Base-by-base conservation (phyloP, 2,113 vertebrate genomes). In the Periophthalmodon schlosseri region DNA sequence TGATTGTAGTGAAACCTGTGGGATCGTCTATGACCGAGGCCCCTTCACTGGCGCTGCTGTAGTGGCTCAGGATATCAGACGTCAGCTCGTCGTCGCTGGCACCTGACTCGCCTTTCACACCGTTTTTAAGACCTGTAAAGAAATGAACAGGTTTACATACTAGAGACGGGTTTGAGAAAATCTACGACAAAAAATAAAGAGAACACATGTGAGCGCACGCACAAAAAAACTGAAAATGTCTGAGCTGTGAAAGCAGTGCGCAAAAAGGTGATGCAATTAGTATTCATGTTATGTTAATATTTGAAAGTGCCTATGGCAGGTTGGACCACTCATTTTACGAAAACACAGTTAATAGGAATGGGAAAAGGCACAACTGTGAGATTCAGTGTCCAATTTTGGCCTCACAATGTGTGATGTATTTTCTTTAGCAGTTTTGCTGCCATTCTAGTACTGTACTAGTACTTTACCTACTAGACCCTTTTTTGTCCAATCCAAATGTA, bases 41-140 rank as follows among this genome's bases (percentile, higher is more conserved):
- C 4, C 86, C 93, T 72, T 98, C 97, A 10, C 97, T 98, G 88
- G 95, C 89, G 20, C 95, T 97, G 91, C 97, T 98, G 87, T 87
- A 95, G 89, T 94, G 95, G 86, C 96, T 97, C 77, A 94, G 92
- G 50, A 95, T 88, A 50, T 99, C 97, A 20, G 96, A 97, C 13
- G 87, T 91, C 14, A 95, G 89, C 69, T 99, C 97, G 11, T 99
- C 97, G 11, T 99, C 97, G 33, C 97, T 99, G 87, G 92, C 93
- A 12, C 91, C 94, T 0, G 94, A 95, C 68, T 97, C 96, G 2
- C 84, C 94, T 74, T 94, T 95, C 28, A 91, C 71, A 34, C 94
- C 94, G 79, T 94, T 95, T 70, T 77, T 94, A 24, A 87, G 64
- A 70, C 93, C 96, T 94, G 49, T 47, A 66, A 21, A 8, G 0